Percentiles rank a stretch among this genome's conserved stretches.
These are phyloP conservation scores for Spodoptera litura DNA, from an alignment of 1,140 invertebrate genomes.

Conservation along the genomic window DNA sequence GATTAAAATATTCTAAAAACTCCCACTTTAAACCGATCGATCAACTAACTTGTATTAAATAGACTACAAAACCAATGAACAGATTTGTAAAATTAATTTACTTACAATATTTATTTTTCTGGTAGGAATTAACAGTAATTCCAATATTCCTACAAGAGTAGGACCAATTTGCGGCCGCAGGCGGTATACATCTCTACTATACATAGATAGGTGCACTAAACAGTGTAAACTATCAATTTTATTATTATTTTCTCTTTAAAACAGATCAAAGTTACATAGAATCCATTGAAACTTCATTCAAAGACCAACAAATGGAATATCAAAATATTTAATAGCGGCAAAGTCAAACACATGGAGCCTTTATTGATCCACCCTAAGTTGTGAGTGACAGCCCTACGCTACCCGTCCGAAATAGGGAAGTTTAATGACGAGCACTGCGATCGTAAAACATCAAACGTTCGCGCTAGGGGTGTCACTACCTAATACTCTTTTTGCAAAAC, in stretches of 20 bases:
- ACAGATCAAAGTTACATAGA: background rate
- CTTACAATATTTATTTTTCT: too few relatives aligned
- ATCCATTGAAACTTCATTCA: background rate
- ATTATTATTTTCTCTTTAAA: background rate
- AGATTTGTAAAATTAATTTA: too few relatives aligned
- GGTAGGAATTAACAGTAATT: too few relatives aligned
- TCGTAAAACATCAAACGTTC: constrained; percentile 76
- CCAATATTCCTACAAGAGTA: too few relatives aligned
- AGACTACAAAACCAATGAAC: too few relatives aligned
- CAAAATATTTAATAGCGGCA: background rate
- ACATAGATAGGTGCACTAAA: too few relatives aligned
- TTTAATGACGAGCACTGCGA: constrained; percentile 73
- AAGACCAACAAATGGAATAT: background rate
- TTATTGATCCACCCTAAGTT: constrained; percentile 18
- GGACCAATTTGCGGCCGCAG: too few relatives aligned
- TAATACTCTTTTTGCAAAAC: constrained; percentile 45
- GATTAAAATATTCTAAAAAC: too few relatives aligned
- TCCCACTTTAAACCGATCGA: too few relatives aligned
- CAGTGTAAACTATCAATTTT: background rate
- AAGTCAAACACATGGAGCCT: background rate
- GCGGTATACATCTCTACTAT: too few relatives aligned
- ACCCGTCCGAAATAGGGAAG: constrained; percentile 67
- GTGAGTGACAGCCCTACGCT: constrained; percentile 62
- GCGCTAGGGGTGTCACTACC: constrained; percentile 64
- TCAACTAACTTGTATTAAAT: too few relatives aligned